Evolutionary conservation across 2,888 invertebrate species (phyloP).

Genomic region (Tachystola acroxantha): DNA sequence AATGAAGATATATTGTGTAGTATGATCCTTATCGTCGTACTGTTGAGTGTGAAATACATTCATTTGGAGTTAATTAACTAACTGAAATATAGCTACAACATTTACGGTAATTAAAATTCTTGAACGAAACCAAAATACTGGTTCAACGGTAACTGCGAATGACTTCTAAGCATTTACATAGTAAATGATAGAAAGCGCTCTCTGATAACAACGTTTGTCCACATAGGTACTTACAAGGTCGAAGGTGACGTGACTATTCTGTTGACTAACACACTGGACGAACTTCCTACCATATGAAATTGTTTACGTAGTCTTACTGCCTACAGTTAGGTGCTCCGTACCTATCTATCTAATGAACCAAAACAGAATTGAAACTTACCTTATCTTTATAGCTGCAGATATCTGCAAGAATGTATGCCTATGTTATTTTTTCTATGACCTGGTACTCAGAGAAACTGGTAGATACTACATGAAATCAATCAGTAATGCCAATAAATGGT

Average conservation of each 20-base stretch:
- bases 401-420: too few relatives aligned
- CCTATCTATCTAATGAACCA: too few relatives aligned
- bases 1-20: conserved; percentile 8
- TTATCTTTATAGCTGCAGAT: too few relatives aligned
- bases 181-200: conserved; percentile 14
- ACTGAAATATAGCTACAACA: not conserved
- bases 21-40: conserved; percentile 13
- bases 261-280: conserved; percentile 13
- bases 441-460: too few relatives aligned
- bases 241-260: conserved; percentile 19
- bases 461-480: too few relatives aligned
- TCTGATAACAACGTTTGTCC: conserved; percentile 24
- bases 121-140: not conserved
- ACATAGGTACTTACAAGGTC: conserved; percentile 27
- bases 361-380: too few relatives aligned
- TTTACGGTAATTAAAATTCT: not conserved
- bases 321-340: too few relatives aligned
- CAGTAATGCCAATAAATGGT: too few relatives aligned
- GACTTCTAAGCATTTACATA: not conserved
- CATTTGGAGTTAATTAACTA: conserved; percentile 2
- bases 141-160: not conserved
- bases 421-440: too few relatives aligned
- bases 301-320: not conserved
- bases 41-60: conserved; percentile 5
- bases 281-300: not conserved